Base-by-base conservation (phyloP, 2,797 vertebrate species). In the Eremophila alpestris region DNA sequence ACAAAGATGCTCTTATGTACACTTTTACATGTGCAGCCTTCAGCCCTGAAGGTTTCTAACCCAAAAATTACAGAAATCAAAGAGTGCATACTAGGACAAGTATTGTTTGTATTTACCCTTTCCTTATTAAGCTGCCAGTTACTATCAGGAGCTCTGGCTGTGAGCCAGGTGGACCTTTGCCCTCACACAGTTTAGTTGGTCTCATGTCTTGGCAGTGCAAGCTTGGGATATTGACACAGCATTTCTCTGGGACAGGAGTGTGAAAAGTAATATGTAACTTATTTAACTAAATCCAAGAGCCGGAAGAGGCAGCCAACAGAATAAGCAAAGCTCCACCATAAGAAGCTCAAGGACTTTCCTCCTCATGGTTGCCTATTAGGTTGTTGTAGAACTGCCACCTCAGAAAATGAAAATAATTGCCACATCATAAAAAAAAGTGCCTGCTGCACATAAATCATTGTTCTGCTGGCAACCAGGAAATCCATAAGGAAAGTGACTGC, bases 251-350 rank as follows among this genome's bases (percentile, higher is more conserved):
- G 7, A 65, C 32, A 49, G 48, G 84, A 88, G 65, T 86, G 68
- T 85, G 80, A 89, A 89, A 94, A 17, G 32, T 91, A 92, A 95
- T 95, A 62, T 21, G 51, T 93, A 81, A 97, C 79, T 83, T 65
- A 67, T 65, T 94, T 94, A 89, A 96, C 91, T 81, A 54, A 89
- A 79, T 38, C 65, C 48, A 7, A 62, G 48, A 88, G 82, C 67
- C 73, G 52, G 36, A 76, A 90, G 43, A 94, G 60, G n/a, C 43
- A 81, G 54, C 73, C 74, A 55, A 27, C 32, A 83, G 26, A 41
- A 13, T 71, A 59, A 89, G 65, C 22, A 91, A 80, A 78, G 22
- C 76, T 78, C 23, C n/a, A 8, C 18, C 59, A 18, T 65, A 75
- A 73, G 51, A 81, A 86, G 34, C 11, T 52, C 49, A 30, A 0